Percentiles rank a stretch among this genome's conserved stretches.
Conservation (phyloP, 2,113 vertebrate genomes). For the Ageneiosus marmoratus region DNA sequence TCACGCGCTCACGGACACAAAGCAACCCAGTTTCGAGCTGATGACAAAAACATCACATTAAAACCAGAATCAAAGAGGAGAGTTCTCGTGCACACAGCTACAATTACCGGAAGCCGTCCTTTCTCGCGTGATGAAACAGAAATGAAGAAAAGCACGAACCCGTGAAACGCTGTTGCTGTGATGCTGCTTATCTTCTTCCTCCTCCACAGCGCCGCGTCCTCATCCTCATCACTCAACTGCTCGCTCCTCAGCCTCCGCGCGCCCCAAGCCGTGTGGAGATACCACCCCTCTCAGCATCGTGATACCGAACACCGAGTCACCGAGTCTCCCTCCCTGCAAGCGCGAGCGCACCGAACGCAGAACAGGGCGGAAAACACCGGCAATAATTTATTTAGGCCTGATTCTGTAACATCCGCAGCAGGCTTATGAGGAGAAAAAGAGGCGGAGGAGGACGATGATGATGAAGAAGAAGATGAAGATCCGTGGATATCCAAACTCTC, state of each 20-base stretch:
- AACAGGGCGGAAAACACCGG: conserved; percentile 63
- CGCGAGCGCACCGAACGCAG: conserved; percentile 54
- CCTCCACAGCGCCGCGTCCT: conserved; percentile 52
- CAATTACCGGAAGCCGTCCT: conserved; percentile 8
- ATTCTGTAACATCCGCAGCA: conserved; percentile 69
- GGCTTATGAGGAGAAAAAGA: conserved; percentile 50
- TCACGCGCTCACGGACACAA: not conserved
- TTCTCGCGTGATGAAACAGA: not conserved
- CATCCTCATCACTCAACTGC: conserved; percentile 49
- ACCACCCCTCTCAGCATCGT: conserved; percentile 45
- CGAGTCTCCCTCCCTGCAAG: not conserved
- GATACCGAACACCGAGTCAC: conserved; percentile 6
- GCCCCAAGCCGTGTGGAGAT: conserved; percentile 39
- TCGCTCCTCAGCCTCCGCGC: conserved; percentile 40
- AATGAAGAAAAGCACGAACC: conserved; percentile 39
- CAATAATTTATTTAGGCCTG: conserved; percentile 67
- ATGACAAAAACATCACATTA: not conserved
- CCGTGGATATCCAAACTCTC: conserved; percentile 51
- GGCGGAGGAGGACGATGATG: not conserved
- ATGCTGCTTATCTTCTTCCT: conserved; percentile 47
- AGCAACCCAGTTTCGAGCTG: not conserved
- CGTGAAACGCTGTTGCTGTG: conserved; percentile 32
- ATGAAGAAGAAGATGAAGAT: not conserved
- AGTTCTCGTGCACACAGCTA: not conserved
- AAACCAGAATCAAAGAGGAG: not conserved